Evolutionary conservation across 2,113 vertebrate genomes (phyloP).

Genomic region (Fulmarus glacialis): DNA sequence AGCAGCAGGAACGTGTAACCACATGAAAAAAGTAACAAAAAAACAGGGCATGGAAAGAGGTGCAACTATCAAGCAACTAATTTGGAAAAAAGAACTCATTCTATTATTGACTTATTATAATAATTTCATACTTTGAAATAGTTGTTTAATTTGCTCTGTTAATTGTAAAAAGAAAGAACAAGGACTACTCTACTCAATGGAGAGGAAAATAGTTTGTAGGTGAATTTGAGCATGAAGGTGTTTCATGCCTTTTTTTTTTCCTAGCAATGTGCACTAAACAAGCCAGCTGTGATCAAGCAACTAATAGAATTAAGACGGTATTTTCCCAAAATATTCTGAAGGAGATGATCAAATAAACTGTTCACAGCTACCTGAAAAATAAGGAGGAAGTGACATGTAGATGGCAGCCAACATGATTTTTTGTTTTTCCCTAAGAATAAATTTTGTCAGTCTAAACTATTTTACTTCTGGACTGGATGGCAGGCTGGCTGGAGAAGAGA

Average conservation of each 20-base stretch:
- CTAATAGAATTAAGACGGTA: background rate
- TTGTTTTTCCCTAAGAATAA: background rate
- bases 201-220: background rate
- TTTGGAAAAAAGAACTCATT: background rate
- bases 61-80: background rate
- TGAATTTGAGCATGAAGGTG: background rate
- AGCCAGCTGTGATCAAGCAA: background rate
- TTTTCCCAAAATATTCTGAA: background rate
- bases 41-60: fast-evolving
- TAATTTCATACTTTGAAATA: background rate
- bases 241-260: background rate
- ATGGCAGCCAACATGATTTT: background rate
- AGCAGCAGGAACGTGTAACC: background rate
- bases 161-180: background rate
- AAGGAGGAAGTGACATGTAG: background rate
- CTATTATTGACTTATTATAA: background rate
- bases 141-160: background rate
- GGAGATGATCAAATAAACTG: background rate
- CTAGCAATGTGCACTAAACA: background rate
- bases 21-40: background rate
- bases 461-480: background rate
- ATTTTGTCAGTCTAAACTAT: background rate
- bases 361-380: background rate
- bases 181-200: background rate
- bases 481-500: background rate